Percentiles rank a stretch among this genome's conserved stretches.
Evolutionary conservation across 2,888 invertebrate genomes (phyloP).

Genomic region (Eugnorisma glareosa): DNA sequence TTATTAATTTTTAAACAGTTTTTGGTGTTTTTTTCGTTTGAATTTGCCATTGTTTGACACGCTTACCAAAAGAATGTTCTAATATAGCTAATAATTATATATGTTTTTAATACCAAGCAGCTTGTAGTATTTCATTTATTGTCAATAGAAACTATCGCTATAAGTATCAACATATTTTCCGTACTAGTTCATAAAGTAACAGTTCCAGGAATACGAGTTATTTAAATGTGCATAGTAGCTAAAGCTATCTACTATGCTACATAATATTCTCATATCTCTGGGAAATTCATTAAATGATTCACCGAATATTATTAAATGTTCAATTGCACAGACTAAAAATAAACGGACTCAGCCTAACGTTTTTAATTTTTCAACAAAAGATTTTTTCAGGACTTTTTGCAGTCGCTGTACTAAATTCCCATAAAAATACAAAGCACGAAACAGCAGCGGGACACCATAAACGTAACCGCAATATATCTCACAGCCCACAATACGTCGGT

Average conservation of each 20-base stretch:
- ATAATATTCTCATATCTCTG: background rate
- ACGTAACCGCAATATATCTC: slow-evolving; percentile 65
- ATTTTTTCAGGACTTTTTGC: background rate
- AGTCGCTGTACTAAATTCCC: slow-evolving; percentile 24
- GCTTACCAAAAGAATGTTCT: background rate
- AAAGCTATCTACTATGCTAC: too few species aligned
- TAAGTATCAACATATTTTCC: background rate
- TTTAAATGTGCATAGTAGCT: background rate
- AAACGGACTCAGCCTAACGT: background rate
- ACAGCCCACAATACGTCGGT: slow-evolving; percentile 59
- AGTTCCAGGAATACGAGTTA: background rate
- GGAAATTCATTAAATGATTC: background rate
- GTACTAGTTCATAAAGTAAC: background rate
- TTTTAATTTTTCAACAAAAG: background rate
- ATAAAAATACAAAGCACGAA: slow-evolving; percentile 55
- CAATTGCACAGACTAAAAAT: background rate
- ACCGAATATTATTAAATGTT: background rate
- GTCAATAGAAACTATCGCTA: background rate
- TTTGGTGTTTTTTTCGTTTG: background rate
- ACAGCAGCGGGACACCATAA: slow-evolving; percentile 56
- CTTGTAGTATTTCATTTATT: background rate
- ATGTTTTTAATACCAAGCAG: background rate
- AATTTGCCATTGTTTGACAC: background rate
- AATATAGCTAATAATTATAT: background rate
- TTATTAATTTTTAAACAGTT: background rate